phyloP scores from a whole-genome alignment of 2,888 invertebrate genomes.

The Coleophora deauratella region DNA sequence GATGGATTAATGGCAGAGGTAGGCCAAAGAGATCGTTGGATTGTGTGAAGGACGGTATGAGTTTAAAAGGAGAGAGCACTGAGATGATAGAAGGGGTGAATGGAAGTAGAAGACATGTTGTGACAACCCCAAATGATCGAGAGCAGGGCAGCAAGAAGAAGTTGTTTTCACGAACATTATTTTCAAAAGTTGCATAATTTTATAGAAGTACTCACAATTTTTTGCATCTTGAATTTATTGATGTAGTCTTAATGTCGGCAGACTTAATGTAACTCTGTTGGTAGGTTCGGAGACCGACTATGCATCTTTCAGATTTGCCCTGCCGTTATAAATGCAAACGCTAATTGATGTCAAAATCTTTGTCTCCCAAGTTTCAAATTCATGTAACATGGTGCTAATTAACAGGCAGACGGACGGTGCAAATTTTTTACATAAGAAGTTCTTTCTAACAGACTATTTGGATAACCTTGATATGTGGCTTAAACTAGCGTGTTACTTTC shows the following conservation, averaged over 20 bases:
- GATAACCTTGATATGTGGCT: constrained; percentile 15
- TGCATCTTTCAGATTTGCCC: constrained; percentile 32
- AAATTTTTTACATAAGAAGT: constrained; percentile 20
- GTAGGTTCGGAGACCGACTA: constrained; percentile 26
- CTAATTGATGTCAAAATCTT: constrained; percentile 50
- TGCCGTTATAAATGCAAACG: constrained; percentile 41
- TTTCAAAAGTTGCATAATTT: no score
- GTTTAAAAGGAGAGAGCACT: no score
- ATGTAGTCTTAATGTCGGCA: constrained; percentile 9
- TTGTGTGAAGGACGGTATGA: no score
- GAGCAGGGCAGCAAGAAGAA: no score
- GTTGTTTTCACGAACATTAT: no score
- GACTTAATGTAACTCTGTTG: constrained; percentile 21
- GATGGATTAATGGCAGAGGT: no score
- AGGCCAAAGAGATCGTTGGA: no score
- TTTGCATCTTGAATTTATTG: constrained; percentile 39
- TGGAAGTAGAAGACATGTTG: no score
- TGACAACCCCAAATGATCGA: no score
- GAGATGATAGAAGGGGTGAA: no score
- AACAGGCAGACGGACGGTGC: constrained; percentile 17
- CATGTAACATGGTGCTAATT: constrained; percentile 57
- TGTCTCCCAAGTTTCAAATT: constrained; percentile 26
- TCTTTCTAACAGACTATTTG: neutral
- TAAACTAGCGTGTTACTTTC: no score
- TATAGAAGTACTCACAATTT: constrained; percentile 41